These are phyloP conservation scores for Ametastegia equiseti DNA, from an alignment of 2,888 invertebrate species.

Conservation along the genomic window DNA sequence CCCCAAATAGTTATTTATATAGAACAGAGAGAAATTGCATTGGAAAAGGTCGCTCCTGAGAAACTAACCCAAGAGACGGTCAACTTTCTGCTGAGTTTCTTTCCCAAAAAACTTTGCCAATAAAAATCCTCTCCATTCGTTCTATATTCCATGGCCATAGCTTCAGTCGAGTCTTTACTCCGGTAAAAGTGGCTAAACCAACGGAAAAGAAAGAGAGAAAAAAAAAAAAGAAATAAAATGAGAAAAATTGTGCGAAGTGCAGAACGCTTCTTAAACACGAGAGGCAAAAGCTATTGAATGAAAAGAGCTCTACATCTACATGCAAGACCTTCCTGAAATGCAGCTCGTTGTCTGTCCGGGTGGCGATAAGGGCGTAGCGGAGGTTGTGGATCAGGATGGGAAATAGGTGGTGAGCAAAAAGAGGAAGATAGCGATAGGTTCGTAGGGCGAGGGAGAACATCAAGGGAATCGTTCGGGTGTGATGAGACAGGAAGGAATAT, in stretches of 20 bases:
- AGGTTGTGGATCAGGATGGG: slow-evolving; percentile 26
- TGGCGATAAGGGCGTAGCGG: slow-evolving; percentile 36
- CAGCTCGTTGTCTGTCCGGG: slow-evolving; percentile 39
- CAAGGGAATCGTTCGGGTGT: slow-evolving; percentile 59
- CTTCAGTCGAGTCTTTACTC: slow-evolving; percentile 22
- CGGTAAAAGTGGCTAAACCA: neutral
- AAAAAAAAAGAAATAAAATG: neutral
- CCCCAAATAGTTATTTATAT: slow-evolving; percentile 4
- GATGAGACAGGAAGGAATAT: slow-evolving; percentile 63
- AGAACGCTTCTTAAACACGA: slow-evolving; percentile 24
- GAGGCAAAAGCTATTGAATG: slow-evolving; percentile 22
- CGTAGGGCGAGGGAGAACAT: slow-evolving; percentile 53
- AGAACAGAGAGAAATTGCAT: neutral
- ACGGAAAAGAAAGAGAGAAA: neutral
- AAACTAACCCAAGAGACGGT: neutral
- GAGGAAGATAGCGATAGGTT: slow-evolving; percentile 54
- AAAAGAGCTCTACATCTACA: slow-evolving; percentile 31
- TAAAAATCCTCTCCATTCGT: neutral
- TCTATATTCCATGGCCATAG: neutral
- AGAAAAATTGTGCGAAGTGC: slow-evolving; percentile 14
- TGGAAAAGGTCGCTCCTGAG: neutral
- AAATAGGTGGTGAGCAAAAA: slow-evolving; percentile 54
- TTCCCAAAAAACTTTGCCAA: neutral
- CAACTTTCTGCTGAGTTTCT: neutral
- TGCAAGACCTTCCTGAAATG: slow-evolving; percentile 23